phyloP scores from a whole-genome alignment of 2,888 invertebrate genomes.

The Papilio protenor region DNA sequence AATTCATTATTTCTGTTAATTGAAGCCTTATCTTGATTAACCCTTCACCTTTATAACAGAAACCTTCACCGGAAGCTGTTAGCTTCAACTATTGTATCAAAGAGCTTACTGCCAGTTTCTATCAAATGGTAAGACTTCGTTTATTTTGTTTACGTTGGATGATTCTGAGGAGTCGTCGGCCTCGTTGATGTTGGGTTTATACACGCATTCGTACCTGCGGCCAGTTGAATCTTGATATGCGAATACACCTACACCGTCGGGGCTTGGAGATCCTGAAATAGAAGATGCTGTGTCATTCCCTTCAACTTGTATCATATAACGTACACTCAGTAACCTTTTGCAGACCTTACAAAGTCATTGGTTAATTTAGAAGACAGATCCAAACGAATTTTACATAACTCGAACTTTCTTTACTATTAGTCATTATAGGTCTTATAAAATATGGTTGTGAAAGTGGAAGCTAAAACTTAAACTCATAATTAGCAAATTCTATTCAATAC shows the following conservation, averaged over 20 bases:
- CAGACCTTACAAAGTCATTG: background rate
- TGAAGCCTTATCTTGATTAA: background rate
- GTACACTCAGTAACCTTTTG: background rate
- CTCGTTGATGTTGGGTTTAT: slow-evolving; percentile 63
- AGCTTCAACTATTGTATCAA: slow-evolving; percentile 47
- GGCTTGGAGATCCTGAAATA: slow-evolving; percentile 50
- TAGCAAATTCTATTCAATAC: background rate
- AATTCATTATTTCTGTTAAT: background rate
- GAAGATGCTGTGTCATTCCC: background rate
- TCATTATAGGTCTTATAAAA: no score
- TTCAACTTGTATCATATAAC: no score
- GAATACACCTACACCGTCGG: slow-evolving; percentile 66
- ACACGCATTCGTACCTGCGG: slow-evolving; percentile 77
- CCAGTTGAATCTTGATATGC: slow-evolving; percentile 72
- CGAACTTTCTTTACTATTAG: no score
- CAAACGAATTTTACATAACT: background rate
- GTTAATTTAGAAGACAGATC: background rate
- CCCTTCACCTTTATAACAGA: slow-evolving; percentile 48
- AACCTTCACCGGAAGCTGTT: slow-evolving; percentile 45
- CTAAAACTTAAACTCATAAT: background rate
- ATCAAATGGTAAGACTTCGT: slow-evolving; percentile 28
- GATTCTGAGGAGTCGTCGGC: slow-evolving; percentile 47
- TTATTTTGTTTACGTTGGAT: slow-evolving; percentile 24
- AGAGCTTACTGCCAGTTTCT: slow-evolving; percentile 39
- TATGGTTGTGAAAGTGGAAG: background rate